A percentile compares a stretch with the other conserved stretches of the same genome.
These are phyloP conservation scores for Zonitis immaculata DNA, from an alignment of 2,888 invertebrate genomes.

Conservation along the genomic window DNA sequence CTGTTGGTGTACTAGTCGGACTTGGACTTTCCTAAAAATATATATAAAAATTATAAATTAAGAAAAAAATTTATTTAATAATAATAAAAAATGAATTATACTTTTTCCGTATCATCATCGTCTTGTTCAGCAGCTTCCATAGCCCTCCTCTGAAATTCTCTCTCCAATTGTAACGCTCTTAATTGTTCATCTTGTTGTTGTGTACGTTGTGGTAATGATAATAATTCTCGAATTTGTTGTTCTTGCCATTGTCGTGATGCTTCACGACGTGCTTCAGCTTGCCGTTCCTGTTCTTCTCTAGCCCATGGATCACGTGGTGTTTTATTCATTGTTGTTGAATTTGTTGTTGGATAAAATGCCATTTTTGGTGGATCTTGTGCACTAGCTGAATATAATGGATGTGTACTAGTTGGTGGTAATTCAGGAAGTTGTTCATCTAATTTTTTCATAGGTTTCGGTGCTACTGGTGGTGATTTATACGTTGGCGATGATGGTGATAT, in stretches of 20 bases:
- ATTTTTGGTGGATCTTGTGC: conserved; percentile 70
- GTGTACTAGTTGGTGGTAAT: conserved; percentile 64
- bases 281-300: conserved; percentile 82
- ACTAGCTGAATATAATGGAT: conserved; percentile 71
- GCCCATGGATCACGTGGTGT: conserved; percentile 81
- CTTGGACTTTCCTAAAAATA: conserved; percentile 42
- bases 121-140: conserved; percentile 69
- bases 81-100: no score
- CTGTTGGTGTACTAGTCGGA: conserved; percentile 43
- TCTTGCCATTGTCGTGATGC: conserved; percentile 78
- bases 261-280: conserved; percentile 66
- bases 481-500: conserved; percentile 41
- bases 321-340: conserved; percentile 22
- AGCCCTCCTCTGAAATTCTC: conserved; percentile 89
- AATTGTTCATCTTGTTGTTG: conserved; percentile 83
- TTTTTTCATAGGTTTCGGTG: conserved; percentile 52
- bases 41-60: conserved; percentile 5
- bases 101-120: conserved; percentile 65
- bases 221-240: conserved; percentile 78
- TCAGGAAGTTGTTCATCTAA: conserved; percentile 54
- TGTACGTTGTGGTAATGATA: conserved; percentile 63
- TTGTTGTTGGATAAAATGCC: conserved; percentile 58
- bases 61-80: no score
- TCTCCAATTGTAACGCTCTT: conserved; percentile 82
- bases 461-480: conserved; percentile 52